Conservation (phyloP, 2,888 invertebrate species). For the Nephrotoma flavescens region DNA sequence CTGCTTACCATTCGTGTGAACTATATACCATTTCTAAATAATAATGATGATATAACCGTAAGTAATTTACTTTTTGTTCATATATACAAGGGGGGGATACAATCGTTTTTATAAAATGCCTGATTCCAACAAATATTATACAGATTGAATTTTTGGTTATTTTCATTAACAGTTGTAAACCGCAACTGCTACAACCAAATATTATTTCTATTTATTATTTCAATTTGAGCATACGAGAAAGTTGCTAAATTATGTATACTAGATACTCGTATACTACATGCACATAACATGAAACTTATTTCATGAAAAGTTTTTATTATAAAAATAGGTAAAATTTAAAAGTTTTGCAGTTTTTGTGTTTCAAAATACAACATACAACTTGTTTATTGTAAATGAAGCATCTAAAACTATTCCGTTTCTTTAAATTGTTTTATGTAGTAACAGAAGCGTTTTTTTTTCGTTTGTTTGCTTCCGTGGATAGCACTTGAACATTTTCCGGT, state of each 20-base stretch:
- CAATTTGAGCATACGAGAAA: neutral
- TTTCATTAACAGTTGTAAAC: too few species aligned
- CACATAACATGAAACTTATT: neutral
- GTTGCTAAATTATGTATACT: neutral
- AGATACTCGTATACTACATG: neutral
- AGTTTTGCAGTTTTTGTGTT: neutral
- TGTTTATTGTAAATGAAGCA: neutral
- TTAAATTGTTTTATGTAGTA: neutral
- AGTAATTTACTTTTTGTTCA: too few species aligned
- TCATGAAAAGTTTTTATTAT: neutral
- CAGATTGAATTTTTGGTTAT: too few species aligned
- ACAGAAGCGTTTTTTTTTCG: neutral
- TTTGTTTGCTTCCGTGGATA: neutral
- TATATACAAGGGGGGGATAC: too few species aligned
- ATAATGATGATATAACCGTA: too few species aligned
- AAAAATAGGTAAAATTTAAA: neutral
- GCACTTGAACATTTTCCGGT: neutral
- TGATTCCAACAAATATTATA: too few species aligned
- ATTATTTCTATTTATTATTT: too few species aligned
- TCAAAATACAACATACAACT: neutral
- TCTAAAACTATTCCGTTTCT: neutral
- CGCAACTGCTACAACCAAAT: too few species aligned
- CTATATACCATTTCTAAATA: too few species aligned
- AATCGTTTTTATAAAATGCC: too few species aligned
- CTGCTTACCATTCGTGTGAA: too few species aligned